Percentiles rank a stretch among this genome's conserved stretches.
Evolutionary conservation across 2,797 vertebrate genomes (phyloP).

Genomic region (Sarcoramphus papa): DNA sequence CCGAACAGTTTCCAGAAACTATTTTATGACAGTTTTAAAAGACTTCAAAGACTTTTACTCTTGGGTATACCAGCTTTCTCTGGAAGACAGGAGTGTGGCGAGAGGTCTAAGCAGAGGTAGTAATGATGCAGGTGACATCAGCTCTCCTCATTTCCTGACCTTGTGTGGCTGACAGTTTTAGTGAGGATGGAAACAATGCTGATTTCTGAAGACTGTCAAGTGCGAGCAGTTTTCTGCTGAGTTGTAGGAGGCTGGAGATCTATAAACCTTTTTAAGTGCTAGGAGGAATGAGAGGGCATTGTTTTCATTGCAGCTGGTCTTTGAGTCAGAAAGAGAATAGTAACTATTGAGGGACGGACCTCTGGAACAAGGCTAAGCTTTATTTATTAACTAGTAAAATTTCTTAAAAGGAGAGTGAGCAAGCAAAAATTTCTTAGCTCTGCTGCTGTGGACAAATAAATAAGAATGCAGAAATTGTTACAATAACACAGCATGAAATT

Average conservation of each 20-base stretch:
- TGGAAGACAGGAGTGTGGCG: constrained; percentile 4
- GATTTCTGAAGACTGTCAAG: constrained; percentile 74
- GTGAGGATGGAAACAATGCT: constrained; percentile 38
- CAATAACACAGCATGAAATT: neutral
- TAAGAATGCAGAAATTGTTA: neutral
- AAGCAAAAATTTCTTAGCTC: constrained; percentile 42
- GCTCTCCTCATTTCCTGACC: constrained; percentile 63
- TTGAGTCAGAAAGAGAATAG: constrained; percentile 39
- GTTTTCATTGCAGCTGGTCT: constrained; percentile 61
- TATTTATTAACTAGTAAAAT: constrained; percentile 68
- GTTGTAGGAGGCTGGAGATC: constrained; percentile 75
- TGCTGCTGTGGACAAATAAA: constrained; percentile 10
- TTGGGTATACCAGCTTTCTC: neutral
- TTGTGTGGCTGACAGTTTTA: constrained; percentile 56
- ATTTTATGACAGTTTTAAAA: constrained; percentile 35
- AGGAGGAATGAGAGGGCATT: constrained; percentile 52
- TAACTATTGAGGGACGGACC: constrained; percentile 33
- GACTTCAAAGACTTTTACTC: constrained; percentile 46
- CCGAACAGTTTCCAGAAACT: constrained; percentile 44
- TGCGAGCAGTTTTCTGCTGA: constrained; percentile 71
- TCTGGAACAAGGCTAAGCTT: constrained; percentile 47
- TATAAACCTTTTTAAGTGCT: constrained; percentile 75
- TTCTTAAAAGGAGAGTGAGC: constrained; percentile 61
- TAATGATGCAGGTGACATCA: constrained; percentile 41
- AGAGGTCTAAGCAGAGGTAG: constrained; percentile 12